phyloP scores from a whole-genome alignment of 1,140 invertebrate genomes.

The Teleopsis dalmanni region DNA sequence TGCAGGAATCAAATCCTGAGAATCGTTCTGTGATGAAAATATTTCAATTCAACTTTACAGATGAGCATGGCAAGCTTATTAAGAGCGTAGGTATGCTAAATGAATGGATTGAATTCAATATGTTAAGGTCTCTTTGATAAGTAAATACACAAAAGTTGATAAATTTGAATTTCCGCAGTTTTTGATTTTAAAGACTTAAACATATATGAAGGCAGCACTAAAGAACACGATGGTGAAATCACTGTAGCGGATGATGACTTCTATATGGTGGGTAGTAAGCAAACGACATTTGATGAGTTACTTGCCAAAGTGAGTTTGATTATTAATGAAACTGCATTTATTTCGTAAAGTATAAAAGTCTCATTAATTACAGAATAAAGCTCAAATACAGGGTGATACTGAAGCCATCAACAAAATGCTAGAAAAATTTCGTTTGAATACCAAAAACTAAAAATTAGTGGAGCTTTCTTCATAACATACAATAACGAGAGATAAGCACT shows the following conservation, averaged over 20 bases:
- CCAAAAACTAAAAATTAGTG: slow-evolving; percentile 4
- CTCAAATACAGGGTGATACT: slow-evolving; percentile 28
- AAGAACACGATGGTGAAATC: slow-evolving; percentile 24
- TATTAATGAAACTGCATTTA: background rate
- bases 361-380: slow-evolving; percentile 19
- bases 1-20: slow-evolving; percentile 35
- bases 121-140: background rate
- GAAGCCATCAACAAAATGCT: slow-evolving; percentile 36
- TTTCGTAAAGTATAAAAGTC: background rate
- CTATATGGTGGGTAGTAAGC: slow-evolving; percentile 34
- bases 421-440: slow-evolving; percentile 33
- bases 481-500: no score
- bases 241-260: slow-evolving; percentile 38
- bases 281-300: slow-evolving; percentile 30
- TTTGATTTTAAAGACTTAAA: slow-evolving; percentile 43
- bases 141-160: background rate
- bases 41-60: slow-evolving; percentile 40
- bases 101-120: background rate
- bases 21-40: slow-evolving; percentile 35
- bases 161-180: slow-evolving; percentile 19
- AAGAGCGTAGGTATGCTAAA: slow-evolving; percentile 36
- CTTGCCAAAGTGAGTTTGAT: slow-evolving; percentile 14
- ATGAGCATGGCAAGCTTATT: slow-evolving; percentile 33
- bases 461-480: no score
- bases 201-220: slow-evolving; percentile 31